Conservation (phyloP, 1,140 invertebrate species). For the Plectrocnemia conspersa region DNA sequence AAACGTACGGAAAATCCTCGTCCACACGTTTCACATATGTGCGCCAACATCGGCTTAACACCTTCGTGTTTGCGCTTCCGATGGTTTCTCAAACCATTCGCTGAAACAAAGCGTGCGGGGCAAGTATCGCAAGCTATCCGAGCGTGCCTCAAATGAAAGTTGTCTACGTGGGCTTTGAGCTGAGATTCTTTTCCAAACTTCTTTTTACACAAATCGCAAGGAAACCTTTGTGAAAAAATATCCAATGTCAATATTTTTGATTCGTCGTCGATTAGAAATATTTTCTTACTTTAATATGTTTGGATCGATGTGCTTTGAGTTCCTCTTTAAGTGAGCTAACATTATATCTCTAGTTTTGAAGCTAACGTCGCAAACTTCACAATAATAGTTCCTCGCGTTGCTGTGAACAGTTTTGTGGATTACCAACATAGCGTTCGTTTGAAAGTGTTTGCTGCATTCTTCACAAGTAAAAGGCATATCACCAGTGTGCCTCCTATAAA, state of each 20-base stretch:
- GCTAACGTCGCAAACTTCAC: conserved; percentile 5
- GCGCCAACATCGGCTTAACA: not conserved
- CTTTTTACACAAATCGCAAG: conserved; percentile 1
- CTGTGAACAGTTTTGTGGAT: conserved; percentile 12
- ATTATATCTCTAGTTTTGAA: conserved; percentile 18
- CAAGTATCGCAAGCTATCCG: conserved; percentile 7
- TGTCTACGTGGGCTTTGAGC: conserved; percentile 3
- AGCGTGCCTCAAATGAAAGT: not conserved
- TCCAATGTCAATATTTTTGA: too few relatives aligned
- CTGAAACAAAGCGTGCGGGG: conserved; percentile 9
- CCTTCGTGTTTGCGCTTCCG: conserved; percentile 6
- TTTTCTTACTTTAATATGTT: conserved; percentile 1
- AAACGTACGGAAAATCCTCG: conserved; percentile 12
- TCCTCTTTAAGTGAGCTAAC: conserved; percentile 4
- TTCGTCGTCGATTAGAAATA: too few relatives aligned
- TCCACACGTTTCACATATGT: conserved; percentile 12
- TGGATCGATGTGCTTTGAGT: conserved; percentile 8
- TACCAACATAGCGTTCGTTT: conserved; percentile 4
- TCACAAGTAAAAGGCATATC: conserved; percentile 9
- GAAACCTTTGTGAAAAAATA: conserved; percentile 5
- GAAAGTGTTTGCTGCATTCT: conserved; percentile 11
- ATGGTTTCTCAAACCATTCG: conserved; percentile 7
- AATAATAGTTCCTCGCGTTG: conserved; percentile 6
- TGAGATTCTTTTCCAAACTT: conserved; percentile 10
- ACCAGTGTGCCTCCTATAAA: conserved; percentile 8